A percentile compares a stretch with the other conserved stretches of the same genome.
Evolutionary conservation across 2,113 vertebrate genomes (phyloP).

Genomic region (Cynoglossus semilaevis): DNA sequence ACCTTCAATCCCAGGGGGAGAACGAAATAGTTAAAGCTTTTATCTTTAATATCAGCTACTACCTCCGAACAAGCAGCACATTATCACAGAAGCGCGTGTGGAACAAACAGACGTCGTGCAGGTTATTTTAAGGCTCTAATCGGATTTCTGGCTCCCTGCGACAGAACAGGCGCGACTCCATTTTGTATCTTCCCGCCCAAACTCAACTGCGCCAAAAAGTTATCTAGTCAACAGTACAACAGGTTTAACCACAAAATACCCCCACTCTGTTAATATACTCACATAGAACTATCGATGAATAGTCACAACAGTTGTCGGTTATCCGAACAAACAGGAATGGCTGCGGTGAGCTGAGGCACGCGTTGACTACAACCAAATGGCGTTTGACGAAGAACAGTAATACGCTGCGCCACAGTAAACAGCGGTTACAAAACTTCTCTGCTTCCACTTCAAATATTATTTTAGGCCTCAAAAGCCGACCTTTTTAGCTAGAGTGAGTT

Average conservation of each 20-base stretch:
- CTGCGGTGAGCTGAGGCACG: constrained; percentile 3
- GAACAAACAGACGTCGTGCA: not conserved
- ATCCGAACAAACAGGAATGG: too few relatives aligned
- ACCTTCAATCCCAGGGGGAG: too few relatives aligned
- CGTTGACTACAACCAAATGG: constrained; percentile 53
- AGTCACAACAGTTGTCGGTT: too few relatives aligned
- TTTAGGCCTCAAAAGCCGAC: too few relatives aligned
- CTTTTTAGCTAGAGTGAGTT: too few relatives aligned
- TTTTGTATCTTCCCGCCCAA: constrained; percentile 83
- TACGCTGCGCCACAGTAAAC: constrained; percentile 13
- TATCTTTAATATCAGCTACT: too few relatives aligned
- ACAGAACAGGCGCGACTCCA: constrained; percentile 77
- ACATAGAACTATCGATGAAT: too few relatives aligned
- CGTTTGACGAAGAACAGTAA: constrained; percentile 52
- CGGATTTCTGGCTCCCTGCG: constrained; percentile 65
- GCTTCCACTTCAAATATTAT: too few relatives aligned
- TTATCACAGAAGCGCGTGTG: not conserved
- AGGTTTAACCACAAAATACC: not conserved
- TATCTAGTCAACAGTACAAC: not conserved
- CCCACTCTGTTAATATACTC: too few relatives aligned
- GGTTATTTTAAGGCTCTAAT: constrained; percentile 63
- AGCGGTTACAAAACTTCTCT: not conserved
- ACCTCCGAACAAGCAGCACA: too few relatives aligned
- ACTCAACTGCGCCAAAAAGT: constrained; percentile 43
- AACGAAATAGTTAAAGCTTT: too few relatives aligned